These are phyloP conservation scores for Solenopsis invicta DNA, from an alignment of 1,140 invertebrate species.

Conservation along the genomic window DNA sequence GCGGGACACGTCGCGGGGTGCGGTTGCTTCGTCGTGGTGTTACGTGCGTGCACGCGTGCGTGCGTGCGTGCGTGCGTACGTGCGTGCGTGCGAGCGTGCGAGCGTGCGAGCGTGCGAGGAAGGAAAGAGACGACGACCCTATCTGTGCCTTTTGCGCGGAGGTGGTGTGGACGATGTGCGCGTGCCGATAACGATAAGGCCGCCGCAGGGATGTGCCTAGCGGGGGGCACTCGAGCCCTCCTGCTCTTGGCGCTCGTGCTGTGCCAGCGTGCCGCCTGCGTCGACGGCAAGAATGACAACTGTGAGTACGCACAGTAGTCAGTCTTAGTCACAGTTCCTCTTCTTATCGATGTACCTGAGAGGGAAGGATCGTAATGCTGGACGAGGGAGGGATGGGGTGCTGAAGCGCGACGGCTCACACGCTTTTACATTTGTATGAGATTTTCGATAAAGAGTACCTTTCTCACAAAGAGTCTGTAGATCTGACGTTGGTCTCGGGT, in stretches of 20 bases:
- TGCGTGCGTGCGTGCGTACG: constrained; percentile 13
- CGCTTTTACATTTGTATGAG: not conserved
- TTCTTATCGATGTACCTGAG: constrained; percentile 8
- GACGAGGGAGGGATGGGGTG: not conserved
- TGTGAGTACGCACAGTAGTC: constrained; percentile 68
- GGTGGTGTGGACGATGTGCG: constrained; percentile 45
- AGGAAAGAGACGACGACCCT: constrained; percentile 15
- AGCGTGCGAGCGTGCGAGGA: not conserved
- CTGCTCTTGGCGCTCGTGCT: constrained; percentile 68
- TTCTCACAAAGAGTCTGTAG: too few relatives aligned
- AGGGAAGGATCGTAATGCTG: not conserved
- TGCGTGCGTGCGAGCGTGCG: too few relatives aligned
- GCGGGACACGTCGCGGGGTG: constrained; percentile 72
- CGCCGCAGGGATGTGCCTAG: constrained; percentile 59
- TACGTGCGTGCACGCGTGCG: not conserved
- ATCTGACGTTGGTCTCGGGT: not conserved
- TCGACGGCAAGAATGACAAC: constrained; percentile 69
- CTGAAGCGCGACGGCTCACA: not conserved
- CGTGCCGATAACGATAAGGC: constrained; percentile 56
- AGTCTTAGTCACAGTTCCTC: too few relatives aligned
- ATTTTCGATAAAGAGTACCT: not conserved
- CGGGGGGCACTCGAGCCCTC: constrained; percentile 47
- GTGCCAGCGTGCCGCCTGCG: constrained; percentile 57
- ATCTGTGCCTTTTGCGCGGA: constrained; percentile 42
- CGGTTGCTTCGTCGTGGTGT: constrained; percentile 60